These are phyloP conservation scores for Nestor notabilis DNA, from an alignment of 2,113 vertebrate genomes.

Conservation along the genomic window DNA sequence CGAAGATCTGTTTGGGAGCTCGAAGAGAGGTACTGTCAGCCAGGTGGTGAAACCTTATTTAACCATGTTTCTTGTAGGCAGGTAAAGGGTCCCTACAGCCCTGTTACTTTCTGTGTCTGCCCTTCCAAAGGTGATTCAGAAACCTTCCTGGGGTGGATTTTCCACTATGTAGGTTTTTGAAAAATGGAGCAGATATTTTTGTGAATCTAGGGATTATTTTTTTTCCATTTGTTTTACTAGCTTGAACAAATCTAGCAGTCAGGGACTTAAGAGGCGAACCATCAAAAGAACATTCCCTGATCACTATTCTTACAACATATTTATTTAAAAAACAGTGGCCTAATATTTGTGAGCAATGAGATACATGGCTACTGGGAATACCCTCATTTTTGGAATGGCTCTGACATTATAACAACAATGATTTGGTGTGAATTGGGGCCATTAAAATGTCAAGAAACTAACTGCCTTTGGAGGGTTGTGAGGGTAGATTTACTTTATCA, in stretches of 20 bases:
- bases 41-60: not conserved
- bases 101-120: not conserved
- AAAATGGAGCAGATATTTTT: not conserved
- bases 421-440: not conserved
- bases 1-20: not conserved
- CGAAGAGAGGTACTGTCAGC: not conserved
- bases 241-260: not conserved
- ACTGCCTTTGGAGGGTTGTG: not conserved
- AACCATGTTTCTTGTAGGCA: not conserved
- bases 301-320: not conserved
- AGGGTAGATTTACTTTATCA: not conserved
- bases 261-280: not conserved
- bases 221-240: not conserved
- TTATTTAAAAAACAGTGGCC: conserved; percentile 3
- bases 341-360: not conserved
- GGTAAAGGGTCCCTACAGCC: not conserved
- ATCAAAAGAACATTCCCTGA: not conserved
- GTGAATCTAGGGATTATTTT: not conserved
- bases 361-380: not conserved
- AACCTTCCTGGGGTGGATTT: not conserved
- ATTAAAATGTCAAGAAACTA: conserved; percentile 9
- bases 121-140: not conserved
- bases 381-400: not conserved
- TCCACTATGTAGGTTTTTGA: not conserved
- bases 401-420: not conserved